Conservation (phyloP, 2,888 invertebrate genomes). For the Leptopilina syphax region DNA sequence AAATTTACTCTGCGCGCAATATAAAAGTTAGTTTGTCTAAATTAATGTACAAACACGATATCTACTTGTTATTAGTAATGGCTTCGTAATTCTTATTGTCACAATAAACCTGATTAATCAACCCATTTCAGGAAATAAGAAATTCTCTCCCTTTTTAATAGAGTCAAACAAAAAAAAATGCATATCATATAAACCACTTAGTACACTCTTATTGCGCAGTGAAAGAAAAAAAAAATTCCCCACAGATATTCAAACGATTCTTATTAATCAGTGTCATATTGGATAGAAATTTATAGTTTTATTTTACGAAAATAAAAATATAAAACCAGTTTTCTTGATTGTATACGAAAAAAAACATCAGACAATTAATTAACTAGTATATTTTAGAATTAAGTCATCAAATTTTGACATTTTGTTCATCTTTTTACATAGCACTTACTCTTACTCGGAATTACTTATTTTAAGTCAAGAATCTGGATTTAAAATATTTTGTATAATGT, state of each 20-base stretch:
- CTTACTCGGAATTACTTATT: no score
- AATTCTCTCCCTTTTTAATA: neutral
- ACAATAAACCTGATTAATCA: slow-evolving; percentile 14
- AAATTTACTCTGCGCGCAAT: neutral
- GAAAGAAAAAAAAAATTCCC: neutral
- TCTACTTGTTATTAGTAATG: slow-evolving; percentile 5
- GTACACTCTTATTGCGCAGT: neutral
- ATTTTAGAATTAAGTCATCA: no score
- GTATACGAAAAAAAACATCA: slow-evolving; percentile 44
- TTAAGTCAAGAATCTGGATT: no score
- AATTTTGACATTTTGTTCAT: no score
- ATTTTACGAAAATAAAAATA: neutral
- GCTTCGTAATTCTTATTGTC: neutral
- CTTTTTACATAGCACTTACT: no score
- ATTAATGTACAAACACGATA: slow-evolving; percentile 3
- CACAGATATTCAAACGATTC: slow-evolving; percentile 2
- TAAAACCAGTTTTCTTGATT: neutral
- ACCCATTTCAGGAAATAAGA: slow-evolving; percentile 4
- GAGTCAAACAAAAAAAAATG: neutral
- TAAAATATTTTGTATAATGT: no score
- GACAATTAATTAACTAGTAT: slow-evolving; percentile 30
- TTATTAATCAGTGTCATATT: slow-evolving; percentile 3
- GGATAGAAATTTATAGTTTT: slow-evolving; percentile 27
- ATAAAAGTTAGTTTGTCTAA: slow-evolving; percentile 11
- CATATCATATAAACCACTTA: neutral